Evolutionary conservation across 2,797 vertebrate species (phyloP), one percentile per base, ranked within the genome.

Genomic region (Helicolenus hilgendorfi): DNA sequence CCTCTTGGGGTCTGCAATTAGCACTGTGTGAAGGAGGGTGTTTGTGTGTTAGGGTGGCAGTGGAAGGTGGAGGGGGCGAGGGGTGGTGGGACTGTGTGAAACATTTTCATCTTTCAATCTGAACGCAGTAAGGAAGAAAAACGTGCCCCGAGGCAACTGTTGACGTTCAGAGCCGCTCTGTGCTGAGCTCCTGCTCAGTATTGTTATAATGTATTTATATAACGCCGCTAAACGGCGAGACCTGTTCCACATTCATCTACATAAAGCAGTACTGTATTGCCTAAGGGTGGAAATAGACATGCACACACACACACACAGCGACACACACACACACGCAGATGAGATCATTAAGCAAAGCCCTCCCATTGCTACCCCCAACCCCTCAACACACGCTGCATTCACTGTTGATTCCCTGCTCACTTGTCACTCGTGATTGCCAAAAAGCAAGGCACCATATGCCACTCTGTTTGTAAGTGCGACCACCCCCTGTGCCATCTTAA

Each of bases 171-270:
- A 97, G 95, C 96, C 92, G 87, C 85, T 77, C 89, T 84, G 88
- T 82, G 76, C 89, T 53, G 78, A 90, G 90, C 86, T 87, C 60
- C 92, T 86, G 71, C 91, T 91, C 94, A 69, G 84, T 75, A 94
- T 94, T 96, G 93, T 94, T 96, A 82, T 94, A 95, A 97, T 97
- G 95, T 97, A 97, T 97, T 97, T 97, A 96, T 97, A 95, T 95
- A 97, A 97, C 95, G 96, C 94, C 93, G 97, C 97, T 98, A 98
- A 98, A 98, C 97, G 97, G 97, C 96, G 95, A 98, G 95, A 98
- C 97, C 97, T 97, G 98, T 97, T 98, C 96, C 96, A 97, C 97
- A 98, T 98, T 98, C 98, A 99, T 99, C 98, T 99, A 97, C 98
- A 98, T 98, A 98, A 98, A 98, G 97, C 96, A 97, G 96, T 96